phyloP scores from a whole-genome alignment of 2,797 vertebrate species.

The Graptemys geographica region DNA sequence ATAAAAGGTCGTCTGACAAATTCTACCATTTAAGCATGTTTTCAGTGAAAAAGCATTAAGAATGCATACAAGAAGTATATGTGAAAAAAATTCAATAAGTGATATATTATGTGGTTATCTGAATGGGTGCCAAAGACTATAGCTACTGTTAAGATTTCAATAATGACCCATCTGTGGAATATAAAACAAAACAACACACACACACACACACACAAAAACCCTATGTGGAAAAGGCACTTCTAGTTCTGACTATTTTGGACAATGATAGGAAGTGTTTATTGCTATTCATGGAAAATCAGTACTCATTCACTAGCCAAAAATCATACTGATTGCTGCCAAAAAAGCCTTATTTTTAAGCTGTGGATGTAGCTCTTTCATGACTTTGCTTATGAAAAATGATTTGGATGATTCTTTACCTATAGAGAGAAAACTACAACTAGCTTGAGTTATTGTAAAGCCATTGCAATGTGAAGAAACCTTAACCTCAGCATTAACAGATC shows the following conservation, averaged over 20 bases:
- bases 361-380: constrained; percentile 15
- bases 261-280: constrained; percentile 50
- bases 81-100: constrained; percentile 57
- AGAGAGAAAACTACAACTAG: constrained; percentile 14
- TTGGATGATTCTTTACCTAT: constrained; percentile 29
- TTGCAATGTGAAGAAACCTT: background rate
- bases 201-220: background rate
- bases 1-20: background rate
- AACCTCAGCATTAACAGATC: background rate
- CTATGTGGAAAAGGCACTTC: constrained; percentile 64
- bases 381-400: constrained; percentile 45
- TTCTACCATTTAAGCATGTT: background rate
- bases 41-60: constrained; percentile 16
- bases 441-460: background rate
- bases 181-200: constrained; percentile 41
- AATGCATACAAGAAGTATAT: constrained; percentile 36
- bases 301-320: constrained; percentile 62
- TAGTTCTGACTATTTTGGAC: constrained; percentile 14
- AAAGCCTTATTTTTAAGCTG: constrained; percentile 36
- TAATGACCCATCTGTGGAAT: constrained; percentile 61
- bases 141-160: constrained; percentile 57
- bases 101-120: background rate
- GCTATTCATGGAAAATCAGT: constrained; percentile 62
- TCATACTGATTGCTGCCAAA: constrained; percentile 48
- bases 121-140: constrained; percentile 45